Evolutionary conservation across 2,797 vertebrate genomes (phyloP).

Genomic region (Poecilia gillii): DNA sequence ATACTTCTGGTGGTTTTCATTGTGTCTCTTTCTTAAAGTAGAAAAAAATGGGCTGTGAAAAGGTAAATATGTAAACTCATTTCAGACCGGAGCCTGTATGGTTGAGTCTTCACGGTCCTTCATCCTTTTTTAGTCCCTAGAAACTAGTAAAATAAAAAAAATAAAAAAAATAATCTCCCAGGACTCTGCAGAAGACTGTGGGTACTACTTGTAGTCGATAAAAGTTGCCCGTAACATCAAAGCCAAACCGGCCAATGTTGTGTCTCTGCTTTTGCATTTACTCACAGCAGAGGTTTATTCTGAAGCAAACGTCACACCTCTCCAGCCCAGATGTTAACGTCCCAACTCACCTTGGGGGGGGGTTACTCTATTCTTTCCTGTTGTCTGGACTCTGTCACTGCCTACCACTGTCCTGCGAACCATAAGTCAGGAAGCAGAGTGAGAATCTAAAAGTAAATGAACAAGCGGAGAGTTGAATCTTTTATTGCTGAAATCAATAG

Average conservation of each 20-base stretch:
- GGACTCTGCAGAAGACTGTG: not conserved
- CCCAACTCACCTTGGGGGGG: constrained; percentile 35
- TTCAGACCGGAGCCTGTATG: not conserved
- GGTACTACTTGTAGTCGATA: not conserved
- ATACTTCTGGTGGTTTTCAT: no score
- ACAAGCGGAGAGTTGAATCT: constrained; percentile 2
- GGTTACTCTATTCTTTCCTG: constrained; percentile 44
- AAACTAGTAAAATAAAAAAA: not conserved
- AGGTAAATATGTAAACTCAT: not conserved
- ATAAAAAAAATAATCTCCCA: not conserved
- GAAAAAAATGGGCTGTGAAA: not conserved
- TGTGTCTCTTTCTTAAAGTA: not conserved
- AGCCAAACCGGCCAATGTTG: not conserved
- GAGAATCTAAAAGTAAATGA: constrained; percentile 31
- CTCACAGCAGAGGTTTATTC: constrained; percentile 60
- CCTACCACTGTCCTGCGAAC: constrained; percentile 26
- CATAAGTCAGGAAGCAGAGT: constrained; percentile 38
- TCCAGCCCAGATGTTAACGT: constrained; percentile 42
- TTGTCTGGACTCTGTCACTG: constrained; percentile 51
- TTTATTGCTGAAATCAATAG: not conserved
- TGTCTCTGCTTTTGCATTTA: constrained; percentile 61
- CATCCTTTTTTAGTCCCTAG: not conserved
- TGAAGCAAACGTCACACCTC: constrained; percentile 58
- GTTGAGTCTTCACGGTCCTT: not conserved
- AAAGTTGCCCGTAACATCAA: not conserved